Percentiles rank a stretch among this genome's conserved stretches.
Evolutionary conservation across 2,113 vertebrate species (phyloP).

Genomic region (Apteryx owenii): DNA sequence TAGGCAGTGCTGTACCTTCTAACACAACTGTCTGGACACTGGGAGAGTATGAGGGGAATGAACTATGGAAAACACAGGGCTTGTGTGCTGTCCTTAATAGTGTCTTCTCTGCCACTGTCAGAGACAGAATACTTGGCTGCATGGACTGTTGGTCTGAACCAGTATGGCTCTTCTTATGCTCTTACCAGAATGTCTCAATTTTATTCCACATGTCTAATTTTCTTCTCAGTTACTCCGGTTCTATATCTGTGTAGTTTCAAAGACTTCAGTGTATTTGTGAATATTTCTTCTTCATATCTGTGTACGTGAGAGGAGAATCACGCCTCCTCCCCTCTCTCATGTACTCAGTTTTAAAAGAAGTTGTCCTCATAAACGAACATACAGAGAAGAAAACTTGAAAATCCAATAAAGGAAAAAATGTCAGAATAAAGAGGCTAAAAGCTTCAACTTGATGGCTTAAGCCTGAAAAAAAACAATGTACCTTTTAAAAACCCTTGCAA

Average conservation of each 20-base stretch:
- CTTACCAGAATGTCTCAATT: conserved; percentile 7
- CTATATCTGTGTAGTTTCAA: neutral
- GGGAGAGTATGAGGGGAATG: neutral
- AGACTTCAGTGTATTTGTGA: neutral
- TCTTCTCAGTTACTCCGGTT: neutral
- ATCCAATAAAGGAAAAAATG: conserved; percentile 27
- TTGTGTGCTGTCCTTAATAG: neutral
- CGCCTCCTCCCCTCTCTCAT: neutral
- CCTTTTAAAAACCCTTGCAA: neutral
- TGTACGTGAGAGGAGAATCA: neutral
- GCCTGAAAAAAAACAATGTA: neutral
- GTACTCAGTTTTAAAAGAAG: neutral
- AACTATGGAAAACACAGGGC: neutral
- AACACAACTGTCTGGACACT: neutral
- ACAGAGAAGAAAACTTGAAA: conserved; percentile 12
- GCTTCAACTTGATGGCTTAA: neutral
- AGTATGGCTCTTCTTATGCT: neutral
- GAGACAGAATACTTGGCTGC: neutral
- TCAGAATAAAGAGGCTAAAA: conserved; percentile 42
- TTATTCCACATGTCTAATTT: neutral
- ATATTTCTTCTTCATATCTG: neutral
- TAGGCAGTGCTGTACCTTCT: neutral
- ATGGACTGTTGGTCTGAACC: neutral
- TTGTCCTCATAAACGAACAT: neutral
- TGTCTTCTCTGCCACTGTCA: accelerated